These are phyloP conservation scores for Tachyglossus aculeatus DNA, from an alignment of 2,797 vertebrate species.

Conservation along the genomic window DNA sequence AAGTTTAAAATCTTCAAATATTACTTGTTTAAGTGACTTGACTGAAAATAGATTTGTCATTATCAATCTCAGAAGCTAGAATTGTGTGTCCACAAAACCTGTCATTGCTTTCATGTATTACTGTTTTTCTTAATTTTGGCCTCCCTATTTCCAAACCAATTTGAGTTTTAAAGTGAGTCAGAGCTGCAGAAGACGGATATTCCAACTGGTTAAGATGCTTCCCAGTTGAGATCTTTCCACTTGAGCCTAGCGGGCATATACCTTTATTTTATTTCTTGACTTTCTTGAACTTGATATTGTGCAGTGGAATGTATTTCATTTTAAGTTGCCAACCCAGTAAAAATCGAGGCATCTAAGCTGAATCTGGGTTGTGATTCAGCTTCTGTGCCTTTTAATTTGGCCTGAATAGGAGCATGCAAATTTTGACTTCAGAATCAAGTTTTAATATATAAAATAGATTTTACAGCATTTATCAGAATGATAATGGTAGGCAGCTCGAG, in stretches of 20 bases:
- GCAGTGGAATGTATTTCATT: neutral
- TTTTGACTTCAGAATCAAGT: too few species aligned
- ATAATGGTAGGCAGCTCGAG: too few species aligned
- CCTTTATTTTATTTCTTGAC: neutral
- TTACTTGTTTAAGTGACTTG: slow-evolving; percentile 13
- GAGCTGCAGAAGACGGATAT: slow-evolving; percentile 5
- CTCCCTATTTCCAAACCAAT: slow-evolving; percentile 16
- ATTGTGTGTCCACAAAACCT: slow-evolving; percentile 2
- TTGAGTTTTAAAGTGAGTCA: slow-evolving; percentile 16
- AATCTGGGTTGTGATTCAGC: too few species aligned
- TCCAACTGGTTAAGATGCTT: slow-evolving; percentile 4
- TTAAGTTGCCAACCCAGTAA: too few species aligned
- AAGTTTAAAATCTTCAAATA: too few species aligned
- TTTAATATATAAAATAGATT: too few species aligned
- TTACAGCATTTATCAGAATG: too few species aligned
- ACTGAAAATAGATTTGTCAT: slow-evolving; percentile 19
- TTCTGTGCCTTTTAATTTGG: too few species aligned
- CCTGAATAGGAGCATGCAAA: too few species aligned
- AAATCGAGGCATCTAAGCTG: too few species aligned
- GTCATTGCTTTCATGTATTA: neutral
- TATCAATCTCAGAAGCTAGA: neutral
- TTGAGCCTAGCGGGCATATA: slow-evolving; percentile 19
- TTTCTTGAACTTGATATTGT: slow-evolving; percentile 17
- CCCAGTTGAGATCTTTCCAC: slow-evolving; percentile 10
- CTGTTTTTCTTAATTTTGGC: neutral